Conservation (phyloP, 2,888 invertebrate genomes). For the Drosophila anomalata region DNA sequence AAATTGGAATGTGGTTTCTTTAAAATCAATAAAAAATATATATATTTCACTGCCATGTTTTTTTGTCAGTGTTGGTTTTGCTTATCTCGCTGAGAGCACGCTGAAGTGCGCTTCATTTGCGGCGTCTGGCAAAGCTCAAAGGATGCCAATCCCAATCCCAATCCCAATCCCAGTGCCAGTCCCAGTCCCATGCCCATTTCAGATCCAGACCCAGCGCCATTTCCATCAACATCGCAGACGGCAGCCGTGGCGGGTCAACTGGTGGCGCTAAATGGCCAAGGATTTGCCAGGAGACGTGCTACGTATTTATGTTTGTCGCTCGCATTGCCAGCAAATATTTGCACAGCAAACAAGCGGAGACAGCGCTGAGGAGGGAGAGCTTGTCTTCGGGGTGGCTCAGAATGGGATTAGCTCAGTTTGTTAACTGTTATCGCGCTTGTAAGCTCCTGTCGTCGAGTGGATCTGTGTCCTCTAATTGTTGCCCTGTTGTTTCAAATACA, state of each 20-base stretch:
- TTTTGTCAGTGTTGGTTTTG: slow-evolving; percentile 35
- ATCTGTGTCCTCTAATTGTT: slow-evolving; percentile 55
- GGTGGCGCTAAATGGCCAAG: slow-evolving; percentile 59
- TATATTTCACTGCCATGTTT: not conserved
- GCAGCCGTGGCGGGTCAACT: slow-evolving; percentile 61
- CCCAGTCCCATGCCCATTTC: not conserved
- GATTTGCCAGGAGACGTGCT: slow-evolving; percentile 62
- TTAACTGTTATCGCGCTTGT: slow-evolving; percentile 74
- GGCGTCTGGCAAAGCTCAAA: slow-evolving; percentile 59
- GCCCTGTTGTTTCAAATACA: slow-evolving; percentile 40
- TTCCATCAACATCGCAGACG: slow-evolving; percentile 1
- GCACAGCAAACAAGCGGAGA: slow-evolving; percentile 53
- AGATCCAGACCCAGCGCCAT: not conserved
- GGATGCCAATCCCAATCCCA: slow-evolving; percentile 48
- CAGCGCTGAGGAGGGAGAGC: slow-evolving; percentile 4
- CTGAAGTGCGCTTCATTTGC: slow-evolving; percentile 75
- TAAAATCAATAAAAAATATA: too few species aligned
- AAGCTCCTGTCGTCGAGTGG: slow-evolving; percentile 68
- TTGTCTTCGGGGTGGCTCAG: slow-evolving; percentile 38
- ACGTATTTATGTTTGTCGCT: slow-evolving; percentile 69
- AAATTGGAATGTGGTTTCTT: too few species aligned
- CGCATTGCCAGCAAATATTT: slow-evolving; percentile 74
- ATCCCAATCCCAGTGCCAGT: slow-evolving; percentile 13
- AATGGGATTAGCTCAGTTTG: slow-evolving; percentile 72
- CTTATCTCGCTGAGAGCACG: slow-evolving; percentile 70